These are phyloP conservation scores for Vireo altiloquus DNA, from an alignment of 2,113 vertebrate species.

Conservation along the genomic window DNA sequence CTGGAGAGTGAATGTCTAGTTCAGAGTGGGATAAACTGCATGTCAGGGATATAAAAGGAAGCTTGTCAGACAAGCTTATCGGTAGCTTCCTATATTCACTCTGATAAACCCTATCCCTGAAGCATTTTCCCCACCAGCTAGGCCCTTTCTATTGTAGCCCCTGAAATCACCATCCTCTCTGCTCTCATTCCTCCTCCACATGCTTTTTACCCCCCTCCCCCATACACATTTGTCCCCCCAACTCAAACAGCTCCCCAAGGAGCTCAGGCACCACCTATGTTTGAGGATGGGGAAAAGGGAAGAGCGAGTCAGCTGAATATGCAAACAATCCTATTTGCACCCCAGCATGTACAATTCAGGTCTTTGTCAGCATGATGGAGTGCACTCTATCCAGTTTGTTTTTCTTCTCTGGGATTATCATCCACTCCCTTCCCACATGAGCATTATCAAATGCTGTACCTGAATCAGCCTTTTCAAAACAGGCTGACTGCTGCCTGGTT, in stretches of 20 bases:
- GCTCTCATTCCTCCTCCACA: not conserved
- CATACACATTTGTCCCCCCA: not conserved
- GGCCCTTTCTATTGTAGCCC: not conserved
- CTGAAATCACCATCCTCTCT: not conserved
- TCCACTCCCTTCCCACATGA: not conserved
- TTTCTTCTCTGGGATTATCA: not conserved
- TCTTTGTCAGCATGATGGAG: slow-evolving; percentile 20
- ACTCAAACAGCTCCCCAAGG: slow-evolving; percentile 2
- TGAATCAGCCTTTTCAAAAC: not conserved
- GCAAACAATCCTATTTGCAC: slow-evolving; percentile 2
- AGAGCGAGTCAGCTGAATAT: not conserved
- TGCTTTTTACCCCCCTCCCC: not conserved
- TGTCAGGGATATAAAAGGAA: not conserved
- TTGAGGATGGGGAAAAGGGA: not conserved
- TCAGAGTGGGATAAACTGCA: not conserved
- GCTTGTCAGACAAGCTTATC: not conserved
- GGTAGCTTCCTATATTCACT: not conserved
- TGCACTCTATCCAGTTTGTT: not conserved
- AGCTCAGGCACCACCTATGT: not conserved
- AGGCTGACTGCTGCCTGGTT: not conserved
- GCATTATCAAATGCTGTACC: not conserved
- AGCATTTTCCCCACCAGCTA: not conserved
- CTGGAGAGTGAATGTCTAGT: not conserved
- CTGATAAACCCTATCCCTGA: not conserved
- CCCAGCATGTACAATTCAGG: not conserved